Evolutionary conservation across 2,113 vertebrate species (phyloP).

Genomic region (Poeciliopsis turrubarensis): DNA sequence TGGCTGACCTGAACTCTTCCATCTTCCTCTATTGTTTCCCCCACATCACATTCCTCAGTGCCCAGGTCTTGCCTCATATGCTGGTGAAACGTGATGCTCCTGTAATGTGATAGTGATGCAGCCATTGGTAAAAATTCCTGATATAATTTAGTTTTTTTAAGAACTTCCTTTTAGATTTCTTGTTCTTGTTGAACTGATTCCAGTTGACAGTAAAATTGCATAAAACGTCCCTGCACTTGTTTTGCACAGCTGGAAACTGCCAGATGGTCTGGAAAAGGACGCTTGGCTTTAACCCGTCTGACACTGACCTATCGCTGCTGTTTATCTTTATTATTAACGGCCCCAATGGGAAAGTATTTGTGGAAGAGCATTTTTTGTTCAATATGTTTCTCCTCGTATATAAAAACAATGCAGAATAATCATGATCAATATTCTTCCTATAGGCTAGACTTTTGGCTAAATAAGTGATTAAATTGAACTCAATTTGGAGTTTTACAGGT

Average conservation of each 20-base stretch:
- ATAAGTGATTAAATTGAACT: neutral
- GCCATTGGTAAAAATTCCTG: neutral
- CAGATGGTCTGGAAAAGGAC: conserved; percentile 40
- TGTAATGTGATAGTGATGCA: neutral
- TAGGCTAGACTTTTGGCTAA: neutral
- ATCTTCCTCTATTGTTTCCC: neutral
- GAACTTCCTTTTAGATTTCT: conserved; percentile 17
- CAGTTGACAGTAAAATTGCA: conserved; percentile 57
- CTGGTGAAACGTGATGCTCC: conserved; percentile 21
- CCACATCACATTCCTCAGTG: neutral
- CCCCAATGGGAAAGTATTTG: too few relatives aligned
- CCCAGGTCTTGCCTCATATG: conserved; percentile 1
- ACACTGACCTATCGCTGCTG: conserved; percentile 19
- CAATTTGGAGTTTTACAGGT: neutral
- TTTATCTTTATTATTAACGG: conserved; percentile 19
- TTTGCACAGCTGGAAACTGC: conserved; percentile 50
- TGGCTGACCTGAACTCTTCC: neutral
- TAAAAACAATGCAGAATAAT: neutral
- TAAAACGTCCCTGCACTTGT: conserved; percentile 48
- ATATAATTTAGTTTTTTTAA: neutral
- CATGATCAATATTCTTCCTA: neutral
- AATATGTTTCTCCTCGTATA: neutral
- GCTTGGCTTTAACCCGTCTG: conserved; percentile 7
- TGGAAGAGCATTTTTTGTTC: too few relatives aligned
- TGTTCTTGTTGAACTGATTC: conserved; percentile 42